Percentiles rank a stretch among this genome's conserved stretches.
Conservation (phyloP, 1,140 invertebrate genomes). For the Penaeus japonicus region DNA sequence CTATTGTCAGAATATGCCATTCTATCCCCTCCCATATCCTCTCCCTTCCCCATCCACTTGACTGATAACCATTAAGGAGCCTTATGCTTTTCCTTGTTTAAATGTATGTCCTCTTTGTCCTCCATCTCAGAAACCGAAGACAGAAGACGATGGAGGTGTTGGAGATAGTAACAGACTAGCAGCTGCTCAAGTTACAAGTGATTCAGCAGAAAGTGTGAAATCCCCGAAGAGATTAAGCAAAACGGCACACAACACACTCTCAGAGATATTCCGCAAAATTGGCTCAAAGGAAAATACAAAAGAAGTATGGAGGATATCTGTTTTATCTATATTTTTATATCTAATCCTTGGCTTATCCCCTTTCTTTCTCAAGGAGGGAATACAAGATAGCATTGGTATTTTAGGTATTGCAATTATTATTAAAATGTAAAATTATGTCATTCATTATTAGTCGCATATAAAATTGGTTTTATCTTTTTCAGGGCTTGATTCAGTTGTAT, state of each 20-base stretch:
- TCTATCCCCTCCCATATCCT: neutral
- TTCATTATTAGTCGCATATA: neutral
- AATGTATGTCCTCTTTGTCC: neutral
- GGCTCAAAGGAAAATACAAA: constrained; percentile 87
- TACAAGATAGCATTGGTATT: too few relatives aligned
- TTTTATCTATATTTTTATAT: neutral
- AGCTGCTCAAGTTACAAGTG: constrained; percentile 32
- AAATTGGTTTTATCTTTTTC: neutral
- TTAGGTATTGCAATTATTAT: too few relatives aligned
- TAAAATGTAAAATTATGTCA: neutral
- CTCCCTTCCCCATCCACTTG: neutral
- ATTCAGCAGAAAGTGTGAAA: constrained; percentile 39
- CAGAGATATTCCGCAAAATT: constrained; percentile 91
- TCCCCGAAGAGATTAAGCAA: constrained; percentile 57
- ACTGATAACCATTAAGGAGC: neutral
- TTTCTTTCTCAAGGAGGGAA: neutral
- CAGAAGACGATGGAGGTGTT: constrained; percentile 48
- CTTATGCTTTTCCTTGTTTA: neutral
- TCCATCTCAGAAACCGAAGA: constrained; percentile 30
- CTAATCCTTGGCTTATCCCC: neutral
- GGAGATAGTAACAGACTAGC: constrained; percentile 47
- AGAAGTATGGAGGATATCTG: constrained; percentile 68
- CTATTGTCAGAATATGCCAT: neutral
- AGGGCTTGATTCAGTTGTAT: constrained; percentile 85
- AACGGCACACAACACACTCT: constrained; percentile 80